Base-by-base conservation (phyloP, 2,797 vertebrate genomes). In the Moxostoma hubbsi region DNA sequence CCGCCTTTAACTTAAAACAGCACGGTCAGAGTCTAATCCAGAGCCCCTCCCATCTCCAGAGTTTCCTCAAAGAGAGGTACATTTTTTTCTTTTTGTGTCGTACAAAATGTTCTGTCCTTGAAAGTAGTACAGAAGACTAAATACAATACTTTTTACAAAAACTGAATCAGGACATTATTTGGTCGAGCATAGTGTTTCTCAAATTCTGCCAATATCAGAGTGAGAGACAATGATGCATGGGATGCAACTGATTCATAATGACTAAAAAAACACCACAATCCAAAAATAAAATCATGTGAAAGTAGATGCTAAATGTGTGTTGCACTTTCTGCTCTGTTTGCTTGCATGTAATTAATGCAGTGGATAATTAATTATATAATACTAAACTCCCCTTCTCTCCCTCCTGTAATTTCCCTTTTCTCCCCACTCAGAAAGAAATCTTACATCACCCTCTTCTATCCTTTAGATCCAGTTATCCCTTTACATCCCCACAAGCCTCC, bases 61-160 rank as follows among this genome's bases (percentile, higher is more conserved):
- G 16, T 53, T 45, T n/a, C 47, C 8, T 16, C 9, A n/a, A 43
- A 46, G n/a, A 55, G 66, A 73, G 55, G 15, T 57, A 12, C 16
- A 0, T 59, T 73, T 53, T 53, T 74, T 45, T 57, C 49, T 79
- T 58, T 36, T 18, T 12, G 5, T 69, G 9, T 69, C 18, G 79
- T 15, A 81, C 72, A 81, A 18, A 75, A 75, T 63, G 65, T 81
- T 81, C 72, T 69, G 73, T 16, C 50, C 57, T 63, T 63, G 58
- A 55, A 61, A 81, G 24, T 4, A 59, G 7, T n/a, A 45, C 11
- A 18, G 8, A 5, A 63, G 11, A 70, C 47, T 18, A 3, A 61
- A 43, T 36, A 47, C 11, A 73, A 51, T 36, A 36, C 36, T 36
- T 36, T 36, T 36, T 36, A 13, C 36, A 36, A 36, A 4, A 4